Evolutionary conservation across 2,888 invertebrate genomes (phyloP).

Genomic region (Oxytorus armatus): DNA sequence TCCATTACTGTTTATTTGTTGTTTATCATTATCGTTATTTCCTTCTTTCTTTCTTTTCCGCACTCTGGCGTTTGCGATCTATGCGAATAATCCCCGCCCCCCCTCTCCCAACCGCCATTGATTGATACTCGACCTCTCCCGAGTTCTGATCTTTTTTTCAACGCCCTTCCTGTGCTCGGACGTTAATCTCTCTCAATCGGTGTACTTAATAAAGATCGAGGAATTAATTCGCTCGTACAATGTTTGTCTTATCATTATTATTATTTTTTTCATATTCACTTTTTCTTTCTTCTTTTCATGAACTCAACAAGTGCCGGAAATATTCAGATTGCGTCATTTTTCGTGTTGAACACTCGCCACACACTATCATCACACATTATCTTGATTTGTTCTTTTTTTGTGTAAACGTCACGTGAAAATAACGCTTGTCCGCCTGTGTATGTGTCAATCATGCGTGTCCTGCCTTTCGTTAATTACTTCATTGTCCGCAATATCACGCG

Average conservation of each 20-base stretch:
- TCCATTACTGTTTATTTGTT: constrained; percentile 56
- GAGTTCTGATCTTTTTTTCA: no score
- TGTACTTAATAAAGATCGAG: constrained; percentile 49
- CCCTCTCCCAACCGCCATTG: constrained; percentile 22
- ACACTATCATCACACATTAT: constrained; percentile 16
- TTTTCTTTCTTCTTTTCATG: constrained; percentile 5
- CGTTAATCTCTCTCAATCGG: constrained; percentile 42
- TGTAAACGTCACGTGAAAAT: no score
- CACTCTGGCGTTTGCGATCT: constrained; percentile 42
- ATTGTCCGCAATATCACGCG: constrained; percentile 47
- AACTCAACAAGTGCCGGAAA: constrained; percentile 55
- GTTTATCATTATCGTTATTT: constrained; percentile 58
- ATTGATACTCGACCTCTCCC: constrained; percentile 19
- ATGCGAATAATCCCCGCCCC: constrained; percentile 51
- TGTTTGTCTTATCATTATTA: constrained; percentile 40
- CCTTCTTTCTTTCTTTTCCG: constrained; percentile 29
- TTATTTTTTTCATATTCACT: constrained; percentile 2
- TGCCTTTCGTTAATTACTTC: constrained; percentile 39
- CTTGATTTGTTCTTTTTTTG: constrained; percentile 29
- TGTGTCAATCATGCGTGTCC: constrained; percentile 26
- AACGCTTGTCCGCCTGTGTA: no score
- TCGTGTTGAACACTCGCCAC: constrained; percentile 22
- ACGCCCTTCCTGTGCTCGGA: constrained; percentile 52
- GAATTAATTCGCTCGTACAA: constrained; percentile 31
- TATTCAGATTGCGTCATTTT: constrained; percentile 55